phyloP scores from a whole-genome alignment of 2,113 vertebrate genomes.

The Eulemur rufifrons region DNA sequence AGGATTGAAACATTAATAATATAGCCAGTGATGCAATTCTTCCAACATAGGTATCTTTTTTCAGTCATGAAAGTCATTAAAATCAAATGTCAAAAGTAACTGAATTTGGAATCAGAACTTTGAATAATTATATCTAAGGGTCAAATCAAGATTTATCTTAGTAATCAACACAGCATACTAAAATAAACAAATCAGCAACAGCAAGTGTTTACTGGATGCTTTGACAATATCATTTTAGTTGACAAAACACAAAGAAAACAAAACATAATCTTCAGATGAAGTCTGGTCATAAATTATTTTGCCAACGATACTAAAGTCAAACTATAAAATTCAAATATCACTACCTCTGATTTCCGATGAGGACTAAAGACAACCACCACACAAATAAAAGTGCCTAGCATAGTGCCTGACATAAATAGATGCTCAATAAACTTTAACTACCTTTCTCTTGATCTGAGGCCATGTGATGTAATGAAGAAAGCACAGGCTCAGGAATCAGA shows the following conservation, averaged over 20 bases:
- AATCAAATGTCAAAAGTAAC: not conserved
- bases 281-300: not conserved
- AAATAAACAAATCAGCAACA: not conserved
- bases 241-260: not conserved
- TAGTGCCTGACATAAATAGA: not conserved
- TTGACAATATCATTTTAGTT: not conserved
- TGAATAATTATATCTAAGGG: not conserved
- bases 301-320: not conserved
- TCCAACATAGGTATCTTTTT: not conserved
- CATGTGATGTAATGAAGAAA: not conserved
- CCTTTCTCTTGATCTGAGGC: not conserved
- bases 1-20: not conserved
- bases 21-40: not conserved
- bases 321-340: not conserved
- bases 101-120: not conserved
- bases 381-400: not conserved
- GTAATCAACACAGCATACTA: not conserved
- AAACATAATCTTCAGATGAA: not conserved
- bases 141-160: not conserved
- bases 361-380: not conserved
- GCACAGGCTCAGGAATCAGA: not conserved
- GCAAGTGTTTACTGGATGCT: not conserved
- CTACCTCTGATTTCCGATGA: not conserved
- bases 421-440: not conserved
- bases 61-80: not conserved